A percentile compares a stretch with the other conserved stretches of the same genome.
phyloP scores from a whole-genome alignment of 1,140 invertebrate genomes.

The Drosophila insularis region DNA sequence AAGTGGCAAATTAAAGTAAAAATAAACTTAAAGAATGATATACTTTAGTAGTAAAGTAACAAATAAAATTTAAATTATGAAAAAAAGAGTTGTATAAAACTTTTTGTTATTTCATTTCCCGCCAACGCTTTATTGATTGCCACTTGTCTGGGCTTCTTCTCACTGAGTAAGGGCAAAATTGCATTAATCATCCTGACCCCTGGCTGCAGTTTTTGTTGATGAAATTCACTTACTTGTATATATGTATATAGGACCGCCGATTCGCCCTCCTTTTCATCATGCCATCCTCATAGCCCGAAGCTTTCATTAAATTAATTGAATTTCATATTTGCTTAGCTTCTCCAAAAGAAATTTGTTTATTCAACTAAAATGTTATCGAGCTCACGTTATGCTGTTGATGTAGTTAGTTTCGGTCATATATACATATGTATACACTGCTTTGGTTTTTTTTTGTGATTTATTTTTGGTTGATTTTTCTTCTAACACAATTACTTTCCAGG shows the following conservation, averaged over 20 bases:
- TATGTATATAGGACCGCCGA: neutral
- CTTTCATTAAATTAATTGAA: conserved; percentile 72
- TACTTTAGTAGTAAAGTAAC: too few species aligned
- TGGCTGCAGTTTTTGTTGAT: conserved; percentile 28
- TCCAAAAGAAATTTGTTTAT: conserved; percentile 58
- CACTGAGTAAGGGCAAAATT: conserved; percentile 16
- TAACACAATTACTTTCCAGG: conserved; percentile 72
- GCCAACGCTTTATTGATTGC: conserved; percentile 6
- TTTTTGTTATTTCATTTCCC: conserved; percentile 19
- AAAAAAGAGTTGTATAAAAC: conserved; percentile 9
- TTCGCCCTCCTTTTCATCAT: neutral
- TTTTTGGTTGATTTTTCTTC: conserved; percentile 31
- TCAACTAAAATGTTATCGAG: conserved; percentile 62
- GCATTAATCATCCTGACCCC: conserved; percentile 66
- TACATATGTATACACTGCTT: neutral
- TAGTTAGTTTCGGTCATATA: conserved; percentile 27
- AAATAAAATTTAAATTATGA: neutral
- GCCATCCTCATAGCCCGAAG: conserved; percentile 10
- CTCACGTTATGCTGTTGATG: conserved; percentile 29
- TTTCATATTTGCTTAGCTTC: conserved; percentile 64
- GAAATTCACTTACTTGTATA: conserved; percentile 16
- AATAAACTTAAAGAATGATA: too few species aligned
- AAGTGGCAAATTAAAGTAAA: too few species aligned
- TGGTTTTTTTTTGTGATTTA: neutral
- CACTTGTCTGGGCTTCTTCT: neutral